phyloP scores from a whole-genome alignment of 2,113 vertebrate species.

The Mastomys coucha region DNA sequence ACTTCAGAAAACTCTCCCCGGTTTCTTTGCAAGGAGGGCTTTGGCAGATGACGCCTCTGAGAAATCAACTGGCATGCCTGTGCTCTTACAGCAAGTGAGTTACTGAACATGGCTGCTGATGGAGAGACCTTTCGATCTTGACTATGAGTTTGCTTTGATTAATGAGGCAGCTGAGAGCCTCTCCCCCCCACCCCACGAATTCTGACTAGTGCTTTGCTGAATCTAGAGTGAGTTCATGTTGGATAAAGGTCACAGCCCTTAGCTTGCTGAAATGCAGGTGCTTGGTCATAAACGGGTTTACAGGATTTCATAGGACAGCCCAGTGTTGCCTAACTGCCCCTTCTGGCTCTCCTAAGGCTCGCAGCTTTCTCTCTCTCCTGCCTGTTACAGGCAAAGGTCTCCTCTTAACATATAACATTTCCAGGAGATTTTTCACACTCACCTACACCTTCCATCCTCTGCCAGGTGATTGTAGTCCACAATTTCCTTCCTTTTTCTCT shows the following conservation, averaged over 20 bases:
- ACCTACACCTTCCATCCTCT: background rate
- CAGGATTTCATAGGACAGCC: slow-evolving; percentile 55
- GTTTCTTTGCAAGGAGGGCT: slow-evolving; percentile 35
- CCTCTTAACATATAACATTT: slow-evolving; percentile 41
- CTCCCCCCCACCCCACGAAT: too few species aligned
- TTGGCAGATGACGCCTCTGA: background rate
- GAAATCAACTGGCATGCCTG: slow-evolving; percentile 63
- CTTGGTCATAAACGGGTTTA: slow-evolving; percentile 65
- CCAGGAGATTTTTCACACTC: slow-evolving; percentile 6
- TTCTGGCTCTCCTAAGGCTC: slow-evolving; percentile 38
- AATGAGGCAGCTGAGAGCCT: slow-evolving; percentile 68
- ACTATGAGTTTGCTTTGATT: slow-evolving; percentile 78
- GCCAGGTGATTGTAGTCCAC: background rate
- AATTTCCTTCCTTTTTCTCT: background rate
- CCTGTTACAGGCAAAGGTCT: slow-evolving; percentile 15
- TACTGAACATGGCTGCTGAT: slow-evolving; percentile 31
- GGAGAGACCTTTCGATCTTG: slow-evolving; percentile 71
- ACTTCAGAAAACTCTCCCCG: slow-evolving; percentile 47
- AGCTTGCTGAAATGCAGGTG: slow-evolving; percentile 27
- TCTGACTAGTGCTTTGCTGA: slow-evolving; percentile 70
- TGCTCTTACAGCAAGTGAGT: slow-evolving; percentile 50
- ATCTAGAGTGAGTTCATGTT: slow-evolving; percentile 61
- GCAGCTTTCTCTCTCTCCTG: slow-evolving; percentile 26
- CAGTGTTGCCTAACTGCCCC: slow-evolving; percentile 20
- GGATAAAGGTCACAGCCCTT: slow-evolving; percentile 56